A percentile compares a stretch with the other conserved stretches of the same genome.
Conservation (phyloP, 2,888 invertebrate genomes). For the Cremastinae sp. region DNA sequence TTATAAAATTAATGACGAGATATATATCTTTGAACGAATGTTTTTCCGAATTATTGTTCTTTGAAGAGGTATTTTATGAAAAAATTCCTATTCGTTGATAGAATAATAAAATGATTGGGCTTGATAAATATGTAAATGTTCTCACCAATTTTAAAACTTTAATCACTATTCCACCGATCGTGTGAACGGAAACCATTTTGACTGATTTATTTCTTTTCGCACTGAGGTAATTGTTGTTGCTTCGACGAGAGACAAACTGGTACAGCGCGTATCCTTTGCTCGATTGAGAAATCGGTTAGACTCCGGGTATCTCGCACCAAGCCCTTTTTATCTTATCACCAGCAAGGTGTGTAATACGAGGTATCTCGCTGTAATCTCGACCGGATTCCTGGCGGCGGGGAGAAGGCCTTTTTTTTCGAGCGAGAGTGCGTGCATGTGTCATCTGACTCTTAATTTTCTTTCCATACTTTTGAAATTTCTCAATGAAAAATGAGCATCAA, state of each 20-base stretch:
- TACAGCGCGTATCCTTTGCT: slow-evolving; percentile 42
- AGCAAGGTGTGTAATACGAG: slow-evolving; percentile 71
- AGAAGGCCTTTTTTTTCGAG: slow-evolving; percentile 35
- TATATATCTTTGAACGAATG: too few species aligned
- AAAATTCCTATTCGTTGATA: too few species aligned
- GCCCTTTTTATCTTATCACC: slow-evolving; percentile 79
- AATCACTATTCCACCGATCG: slow-evolving; percentile 90
- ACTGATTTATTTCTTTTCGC: slow-evolving; percentile 15
- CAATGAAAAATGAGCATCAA: too few species aligned
- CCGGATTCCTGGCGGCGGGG: slow-evolving; percentile 66
- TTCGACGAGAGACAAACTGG: slow-evolving; percentile 51
- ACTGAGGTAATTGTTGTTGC: too few species aligned
- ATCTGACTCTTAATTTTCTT: too few species aligned
- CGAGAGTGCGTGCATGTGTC: slow-evolving; percentile 26
- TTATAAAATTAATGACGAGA: too few species aligned
- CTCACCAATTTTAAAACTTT: slow-evolving; percentile 92
- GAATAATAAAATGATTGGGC: too few species aligned
- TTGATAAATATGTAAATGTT: too few species aligned
- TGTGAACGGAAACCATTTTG: slow-evolving; percentile 90
- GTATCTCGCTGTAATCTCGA: slow-evolving; percentile 57
- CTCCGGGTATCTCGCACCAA: slow-evolving; percentile 69
- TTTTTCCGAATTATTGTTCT: too few species aligned
- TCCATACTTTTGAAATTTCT: too few species aligned
- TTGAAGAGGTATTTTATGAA: too few species aligned
- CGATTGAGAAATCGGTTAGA: slow-evolving; percentile 51